Conservation (phyloP, 2,797 vertebrate species). For the Natrix natrix region DNA sequence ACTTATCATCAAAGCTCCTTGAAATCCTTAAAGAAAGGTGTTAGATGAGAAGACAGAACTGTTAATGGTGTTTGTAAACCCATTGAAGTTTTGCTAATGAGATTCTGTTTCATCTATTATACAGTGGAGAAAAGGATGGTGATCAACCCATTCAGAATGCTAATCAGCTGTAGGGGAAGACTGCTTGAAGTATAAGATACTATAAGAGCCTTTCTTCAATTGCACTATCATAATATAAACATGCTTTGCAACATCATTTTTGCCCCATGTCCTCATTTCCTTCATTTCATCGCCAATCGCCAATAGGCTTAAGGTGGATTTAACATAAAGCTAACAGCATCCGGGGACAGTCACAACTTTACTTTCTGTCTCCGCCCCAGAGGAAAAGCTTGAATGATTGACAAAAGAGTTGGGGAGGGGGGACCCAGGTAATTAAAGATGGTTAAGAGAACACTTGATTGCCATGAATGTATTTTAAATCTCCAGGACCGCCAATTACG, state of each 20-base stretch:
- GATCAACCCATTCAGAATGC: constrained; percentile 7
- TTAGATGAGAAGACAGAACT: constrained; percentile 20
- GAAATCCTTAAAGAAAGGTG: constrained; percentile 24
- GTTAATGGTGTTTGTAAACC: constrained; percentile 34
- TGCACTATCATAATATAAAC: not conserved
- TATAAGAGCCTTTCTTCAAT: not conserved
- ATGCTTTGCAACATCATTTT: not conserved
- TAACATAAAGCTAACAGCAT: not conserved
- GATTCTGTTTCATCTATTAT: constrained; percentile 21
- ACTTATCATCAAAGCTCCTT: constrained; percentile 20
- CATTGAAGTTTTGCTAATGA: constrained; percentile 20
- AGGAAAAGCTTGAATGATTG: not conserved
- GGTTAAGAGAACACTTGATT: not conserved
- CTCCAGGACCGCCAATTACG: not conserved
- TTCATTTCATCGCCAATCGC: not conserved
- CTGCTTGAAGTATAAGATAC: not conserved
- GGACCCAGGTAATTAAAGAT: not conserved
- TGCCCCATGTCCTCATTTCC: not conserved
- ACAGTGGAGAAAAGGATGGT: not conserved
- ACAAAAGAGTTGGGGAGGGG: not conserved
- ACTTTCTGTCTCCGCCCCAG: not conserved
- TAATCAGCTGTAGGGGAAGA: not conserved
- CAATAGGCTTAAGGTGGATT: not conserved
- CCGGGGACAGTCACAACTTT: not conserved
- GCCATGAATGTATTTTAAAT: not conserved